These are phyloP conservation scores for Amiota mariae DNA, from an alignment of 2,888 invertebrate species.

Conservation along the genomic window DNA sequence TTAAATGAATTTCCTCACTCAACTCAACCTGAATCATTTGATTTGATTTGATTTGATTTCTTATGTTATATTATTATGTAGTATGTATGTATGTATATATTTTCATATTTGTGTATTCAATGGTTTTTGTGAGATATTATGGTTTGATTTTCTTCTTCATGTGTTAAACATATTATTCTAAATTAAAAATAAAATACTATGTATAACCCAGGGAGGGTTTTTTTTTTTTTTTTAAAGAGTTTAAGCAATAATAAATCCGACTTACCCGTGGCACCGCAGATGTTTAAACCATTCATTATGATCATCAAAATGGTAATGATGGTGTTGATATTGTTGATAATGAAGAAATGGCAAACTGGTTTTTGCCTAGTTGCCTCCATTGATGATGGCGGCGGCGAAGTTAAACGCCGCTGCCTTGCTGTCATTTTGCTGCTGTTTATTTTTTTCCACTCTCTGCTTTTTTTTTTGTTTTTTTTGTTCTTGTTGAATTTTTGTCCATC, in stretches of 20 bases:
- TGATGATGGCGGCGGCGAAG: background rate
- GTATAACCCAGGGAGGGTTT: background rate
- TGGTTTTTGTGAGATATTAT: no score
- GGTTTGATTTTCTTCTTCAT: no score
- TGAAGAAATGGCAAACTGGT: background rate
- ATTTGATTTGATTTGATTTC: background rate
- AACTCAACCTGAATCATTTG: background rate
- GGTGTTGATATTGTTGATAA: background rate
- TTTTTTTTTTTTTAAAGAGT: no score
- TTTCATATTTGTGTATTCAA: background rate
- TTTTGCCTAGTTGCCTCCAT: background rate
- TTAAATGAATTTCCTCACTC: no score
- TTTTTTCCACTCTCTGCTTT: background rate
- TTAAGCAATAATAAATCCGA: background rate
- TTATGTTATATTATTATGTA: background rate
- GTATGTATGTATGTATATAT: no score
- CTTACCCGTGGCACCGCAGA: constrained; percentile 19
- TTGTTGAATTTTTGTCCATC: background rate
- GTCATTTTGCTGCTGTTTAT: background rate
- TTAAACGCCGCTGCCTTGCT: background rate
- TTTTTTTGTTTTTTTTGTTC: background rate
- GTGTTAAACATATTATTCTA: no score
- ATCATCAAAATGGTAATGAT: background rate
- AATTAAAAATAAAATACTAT: no score
- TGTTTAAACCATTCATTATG: background rate